phyloP scores from a whole-genome alignment of 2,113 vertebrate genomes.

The Neolamprologus devosi region DNA sequence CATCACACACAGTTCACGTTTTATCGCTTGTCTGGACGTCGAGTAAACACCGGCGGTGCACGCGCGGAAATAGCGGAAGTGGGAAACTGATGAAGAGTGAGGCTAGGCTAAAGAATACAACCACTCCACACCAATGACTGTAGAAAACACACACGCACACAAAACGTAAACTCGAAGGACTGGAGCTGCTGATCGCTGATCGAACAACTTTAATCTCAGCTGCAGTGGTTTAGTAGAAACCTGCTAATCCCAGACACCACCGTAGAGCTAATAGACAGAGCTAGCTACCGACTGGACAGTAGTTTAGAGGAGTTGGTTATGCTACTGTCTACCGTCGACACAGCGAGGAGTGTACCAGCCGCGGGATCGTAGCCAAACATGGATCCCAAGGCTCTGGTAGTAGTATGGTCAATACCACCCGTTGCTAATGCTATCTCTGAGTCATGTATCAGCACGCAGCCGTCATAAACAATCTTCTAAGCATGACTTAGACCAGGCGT shows the following conservation, averaged over 20 bases:
- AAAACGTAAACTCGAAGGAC: rapidly evolving
- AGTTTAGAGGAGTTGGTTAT: not conserved
- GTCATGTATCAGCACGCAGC: not conserved
- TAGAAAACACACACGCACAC: not conserved
- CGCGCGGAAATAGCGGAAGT: not conserved
- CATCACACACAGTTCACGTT: rapidly evolving
- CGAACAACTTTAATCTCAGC: not conserved
- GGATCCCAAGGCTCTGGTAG: not conserved
- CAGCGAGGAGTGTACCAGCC: not conserved
- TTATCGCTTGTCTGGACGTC: rapidly evolving
- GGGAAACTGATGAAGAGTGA: not conserved
- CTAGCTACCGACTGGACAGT: not conserved
- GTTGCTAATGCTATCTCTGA: not conserved
- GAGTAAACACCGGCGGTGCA: not conserved
- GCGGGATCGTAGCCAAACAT: not conserved
- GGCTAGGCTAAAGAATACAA: not conserved
- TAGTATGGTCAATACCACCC: not conserved
- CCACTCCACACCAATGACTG: not conserved
- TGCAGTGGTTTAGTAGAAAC: not conserved
- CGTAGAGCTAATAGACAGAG: rapidly evolving
- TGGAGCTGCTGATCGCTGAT: not conserved
- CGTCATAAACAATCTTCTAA: not conserved
- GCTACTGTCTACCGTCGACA: not conserved
- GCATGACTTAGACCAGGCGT: not conserved
- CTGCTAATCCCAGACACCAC: not conserved